These are phyloP conservation scores for Branchellion lobata DNA, from an alignment of 2,888 invertebrate species.

Conservation along the genomic window DNA sequence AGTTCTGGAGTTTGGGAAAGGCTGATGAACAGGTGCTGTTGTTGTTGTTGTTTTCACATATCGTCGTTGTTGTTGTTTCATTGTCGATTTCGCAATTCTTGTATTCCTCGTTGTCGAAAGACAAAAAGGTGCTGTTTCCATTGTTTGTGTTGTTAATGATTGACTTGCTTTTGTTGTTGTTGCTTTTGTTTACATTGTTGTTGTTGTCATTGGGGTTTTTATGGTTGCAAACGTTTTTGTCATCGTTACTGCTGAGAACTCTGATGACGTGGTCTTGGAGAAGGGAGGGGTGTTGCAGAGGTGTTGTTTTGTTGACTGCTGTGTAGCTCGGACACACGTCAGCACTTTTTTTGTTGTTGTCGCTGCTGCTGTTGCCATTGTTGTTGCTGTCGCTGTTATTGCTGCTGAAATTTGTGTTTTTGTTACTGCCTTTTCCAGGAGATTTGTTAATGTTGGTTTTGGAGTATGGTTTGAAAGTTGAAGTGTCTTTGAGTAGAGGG, in stretches of 20 bases:
- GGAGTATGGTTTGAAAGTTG: constrained; percentile 2
- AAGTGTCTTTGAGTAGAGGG: not conserved
- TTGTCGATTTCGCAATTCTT: not conserved
- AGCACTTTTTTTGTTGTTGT: not conserved
- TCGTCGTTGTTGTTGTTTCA: not conserved
- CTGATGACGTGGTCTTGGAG: constrained; percentile 28
- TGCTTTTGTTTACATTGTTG: too few species aligned
- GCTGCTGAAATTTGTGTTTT: not conserved
- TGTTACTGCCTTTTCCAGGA: too few species aligned
- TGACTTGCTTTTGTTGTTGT: too few species aligned
- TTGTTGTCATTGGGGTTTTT: too few species aligned
- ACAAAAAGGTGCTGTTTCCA: not conserved
- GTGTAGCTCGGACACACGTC: not conserved
- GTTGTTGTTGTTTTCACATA: not conserved
- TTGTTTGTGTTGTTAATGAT: too few species aligned
- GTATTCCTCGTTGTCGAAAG: not conserved
- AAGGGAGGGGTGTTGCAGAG: constrained; percentile 28
- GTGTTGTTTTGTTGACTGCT: constrained; percentile 5
- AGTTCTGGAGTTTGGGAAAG: not conserved
- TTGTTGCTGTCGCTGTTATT: not conserved
- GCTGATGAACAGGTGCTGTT: not conserved
- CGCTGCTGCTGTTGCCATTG: not conserved
- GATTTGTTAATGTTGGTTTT: not conserved
- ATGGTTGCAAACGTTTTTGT: not conserved
- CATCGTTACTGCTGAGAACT: not conserved